Percentiles rank a stretch among this genome's conserved stretches.
phyloP scores from a whole-genome alignment of 30 jellyfish, hydroid and myxozoan genomes.

The Hydractinia echinata region DNA sequence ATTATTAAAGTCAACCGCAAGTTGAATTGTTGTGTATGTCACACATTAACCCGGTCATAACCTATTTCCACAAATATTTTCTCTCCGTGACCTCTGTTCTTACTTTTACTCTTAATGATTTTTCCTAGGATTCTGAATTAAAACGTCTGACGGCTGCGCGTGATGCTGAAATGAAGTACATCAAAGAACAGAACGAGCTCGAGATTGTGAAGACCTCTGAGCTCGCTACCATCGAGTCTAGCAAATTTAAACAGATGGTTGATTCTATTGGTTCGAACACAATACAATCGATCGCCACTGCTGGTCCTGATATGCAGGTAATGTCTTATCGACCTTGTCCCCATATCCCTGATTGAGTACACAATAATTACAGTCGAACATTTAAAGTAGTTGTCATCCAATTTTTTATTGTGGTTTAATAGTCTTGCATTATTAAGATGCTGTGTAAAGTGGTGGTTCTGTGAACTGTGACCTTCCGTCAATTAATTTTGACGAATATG shows the following conservation, averaged over 20 bases:
- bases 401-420: not conserved
- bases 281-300: slow-evolving; percentile 85
- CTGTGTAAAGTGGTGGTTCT: too few relatives aligned
- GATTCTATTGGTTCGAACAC: slow-evolving; percentile 87
- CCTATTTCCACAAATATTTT: too few relatives aligned
- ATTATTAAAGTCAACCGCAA: too few relatives aligned
- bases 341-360: not conserved
- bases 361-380: not conserved
- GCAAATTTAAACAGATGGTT: slow-evolving; percentile 83
- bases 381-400: not conserved
- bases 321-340: too few relatives aligned
- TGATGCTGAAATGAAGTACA: slow-evolving; percentile 84
- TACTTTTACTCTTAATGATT: not conserved
- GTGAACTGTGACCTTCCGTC: not conserved
- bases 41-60: too few relatives aligned
- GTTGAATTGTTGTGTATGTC: too few relatives aligned
- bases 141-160: slow-evolving; percentile 87
- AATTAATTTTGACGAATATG: not conserved
- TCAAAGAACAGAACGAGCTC: slow-evolving; percentile 78
- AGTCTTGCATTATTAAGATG: too few relatives aligned
- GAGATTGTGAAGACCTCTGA: slow-evolving; percentile 81
- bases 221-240: slow-evolving; percentile 74
- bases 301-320: slow-evolving; percentile 96
- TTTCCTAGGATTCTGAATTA: slow-evolving; percentile 76
- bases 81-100: too few relatives aligned